These are phyloP conservation scores for Steinernema khuongi DNA, from an alignment of 1,140 invertebrate species.

Conservation along the genomic window DNA sequence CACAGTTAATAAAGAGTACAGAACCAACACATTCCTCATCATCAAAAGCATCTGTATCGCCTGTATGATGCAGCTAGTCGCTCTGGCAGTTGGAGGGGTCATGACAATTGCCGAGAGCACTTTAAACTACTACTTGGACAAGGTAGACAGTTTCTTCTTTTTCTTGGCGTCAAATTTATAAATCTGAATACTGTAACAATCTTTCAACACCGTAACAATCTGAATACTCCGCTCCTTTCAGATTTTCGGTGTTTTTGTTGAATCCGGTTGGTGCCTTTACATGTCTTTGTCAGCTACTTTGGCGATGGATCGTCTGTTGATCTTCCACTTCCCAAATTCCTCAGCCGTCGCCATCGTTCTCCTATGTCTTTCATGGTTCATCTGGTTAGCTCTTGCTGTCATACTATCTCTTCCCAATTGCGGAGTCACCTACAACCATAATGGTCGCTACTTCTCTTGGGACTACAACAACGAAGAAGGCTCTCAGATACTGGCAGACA, in stretches of 20 bases:
- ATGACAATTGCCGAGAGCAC: not conserved
- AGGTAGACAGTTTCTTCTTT: not conserved
- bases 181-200: no score
- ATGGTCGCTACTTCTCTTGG: not conserved
- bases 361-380: not conserved
- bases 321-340: not conserved
- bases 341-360: not conserved
- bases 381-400: not conserved
- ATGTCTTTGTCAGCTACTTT: not conserved
- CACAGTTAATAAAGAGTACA: no score
- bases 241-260: not conserved
- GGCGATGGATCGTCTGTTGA: not conserved
- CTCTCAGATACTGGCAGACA: not conserved
- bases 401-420: not conserved
- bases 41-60: not conserved
- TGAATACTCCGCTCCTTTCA: not conserved
- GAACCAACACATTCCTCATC: not conserved
- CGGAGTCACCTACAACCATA: not conserved
- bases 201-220: no score
- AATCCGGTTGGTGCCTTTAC: slow-evolving; percentile 1
- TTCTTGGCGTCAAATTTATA: no score
- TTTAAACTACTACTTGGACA: not conserved
- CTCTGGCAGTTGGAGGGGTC: not conserved
- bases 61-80: not conserved
- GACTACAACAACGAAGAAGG: not conserved